Conservation (phyloP, 1,140 invertebrate genomes). For the Pseudomyrmex gracilis region DNA sequence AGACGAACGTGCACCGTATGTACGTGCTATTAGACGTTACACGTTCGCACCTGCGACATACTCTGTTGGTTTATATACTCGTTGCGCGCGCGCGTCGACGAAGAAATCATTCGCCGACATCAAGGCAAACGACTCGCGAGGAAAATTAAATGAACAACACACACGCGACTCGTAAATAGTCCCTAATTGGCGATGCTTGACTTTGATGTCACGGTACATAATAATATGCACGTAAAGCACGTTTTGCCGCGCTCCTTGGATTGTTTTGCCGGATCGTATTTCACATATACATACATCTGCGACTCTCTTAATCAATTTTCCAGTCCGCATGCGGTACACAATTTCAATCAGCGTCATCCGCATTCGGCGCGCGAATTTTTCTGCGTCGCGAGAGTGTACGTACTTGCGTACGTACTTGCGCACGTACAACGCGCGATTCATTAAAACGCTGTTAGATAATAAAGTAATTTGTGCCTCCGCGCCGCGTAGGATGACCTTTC, state of each 20-base stretch:
- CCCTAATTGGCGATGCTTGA: slow-evolving; percentile 60
- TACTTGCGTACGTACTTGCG: too few species aligned
- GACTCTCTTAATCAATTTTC: neutral
- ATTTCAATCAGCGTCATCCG: slow-evolving; percentile 27
- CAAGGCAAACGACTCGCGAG: slow-evolving; percentile 69
- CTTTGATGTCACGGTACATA: slow-evolving; percentile 53
- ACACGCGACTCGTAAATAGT: slow-evolving; percentile 35
- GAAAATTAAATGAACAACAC: slow-evolving; percentile 66
- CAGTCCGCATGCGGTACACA: neutral
- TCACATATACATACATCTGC: neutral
- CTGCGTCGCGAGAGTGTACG: too few species aligned
- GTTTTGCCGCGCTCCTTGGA: slow-evolving; percentile 8
- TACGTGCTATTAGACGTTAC: slow-evolving; percentile 7
- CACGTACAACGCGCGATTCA: neutral
- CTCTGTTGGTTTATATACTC: slow-evolving; percentile 41
- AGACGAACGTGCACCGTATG: slow-evolving; percentile 24
- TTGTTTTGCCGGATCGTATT: slow-evolving; percentile 21
- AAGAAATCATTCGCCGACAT: slow-evolving; percentile 61
- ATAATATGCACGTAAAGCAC: slow-evolving; percentile 19
- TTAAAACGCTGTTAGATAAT: slow-evolving; percentile 54
- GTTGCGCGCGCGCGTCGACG: slow-evolving; percentile 8
- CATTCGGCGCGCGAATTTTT: slow-evolving; percentile 12
- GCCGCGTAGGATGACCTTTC: slow-evolving; percentile 21
- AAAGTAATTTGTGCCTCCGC: slow-evolving; percentile 1
- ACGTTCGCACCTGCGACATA: slow-evolving; percentile 31